Percentiles rank a stretch among this genome's conserved stretches.
phyloP scores from a whole-genome alignment of 1,140 invertebrate genomes.

The Lordiphosa clarofinis region DNA sequence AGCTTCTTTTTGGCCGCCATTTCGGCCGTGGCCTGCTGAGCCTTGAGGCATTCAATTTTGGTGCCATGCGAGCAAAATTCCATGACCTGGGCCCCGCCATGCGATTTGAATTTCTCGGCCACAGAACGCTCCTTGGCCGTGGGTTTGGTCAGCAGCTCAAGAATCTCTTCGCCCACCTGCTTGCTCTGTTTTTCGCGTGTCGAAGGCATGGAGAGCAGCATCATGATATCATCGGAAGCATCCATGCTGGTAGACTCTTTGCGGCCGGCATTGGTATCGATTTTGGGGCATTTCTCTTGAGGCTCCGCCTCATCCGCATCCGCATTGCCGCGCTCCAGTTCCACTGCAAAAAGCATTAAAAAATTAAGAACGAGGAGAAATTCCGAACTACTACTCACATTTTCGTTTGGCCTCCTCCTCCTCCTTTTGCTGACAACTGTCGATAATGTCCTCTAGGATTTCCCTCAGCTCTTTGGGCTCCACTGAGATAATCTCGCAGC shows the following conservation, averaged over 20 bases:
- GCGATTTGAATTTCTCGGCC: constrained; percentile 96
- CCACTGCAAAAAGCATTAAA: constrained; percentile 24
- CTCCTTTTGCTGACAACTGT: constrained; percentile 67
- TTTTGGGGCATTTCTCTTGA: constrained; percentile 41
- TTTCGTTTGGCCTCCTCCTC: constrained; percentile 78
- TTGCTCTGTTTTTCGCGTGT: constrained; percentile 97
- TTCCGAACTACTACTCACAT: constrained; percentile 32
- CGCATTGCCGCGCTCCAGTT: constrained; percentile 2
- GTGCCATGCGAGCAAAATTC: constrained; percentile 98
- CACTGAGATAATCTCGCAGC: constrained; percentile 85
- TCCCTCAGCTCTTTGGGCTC: constrained; percentile 87
- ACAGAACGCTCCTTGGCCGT: constrained; percentile 97
- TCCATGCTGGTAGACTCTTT: constrained; percentile 81
- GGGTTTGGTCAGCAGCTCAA: constrained; percentile 95
- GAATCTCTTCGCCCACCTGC: constrained; percentile 96
- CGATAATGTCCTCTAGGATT: constrained; percentile 82
- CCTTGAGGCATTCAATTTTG: constrained; percentile 91
- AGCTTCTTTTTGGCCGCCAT: constrained; percentile 74
- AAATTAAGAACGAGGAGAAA: not conserved
- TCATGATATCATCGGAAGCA: constrained; percentile 84
- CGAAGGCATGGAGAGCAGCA: constrained; percentile 94
- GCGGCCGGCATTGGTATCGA: constrained; percentile 24
- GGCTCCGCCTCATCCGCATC: constrained; percentile 24
- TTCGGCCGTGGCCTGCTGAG: constrained; percentile 80
- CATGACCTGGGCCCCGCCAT: constrained; percentile 95